Base-by-base conservation (phyloP, 2,888 invertebrate species). In the Salticus scenicus region DNA sequence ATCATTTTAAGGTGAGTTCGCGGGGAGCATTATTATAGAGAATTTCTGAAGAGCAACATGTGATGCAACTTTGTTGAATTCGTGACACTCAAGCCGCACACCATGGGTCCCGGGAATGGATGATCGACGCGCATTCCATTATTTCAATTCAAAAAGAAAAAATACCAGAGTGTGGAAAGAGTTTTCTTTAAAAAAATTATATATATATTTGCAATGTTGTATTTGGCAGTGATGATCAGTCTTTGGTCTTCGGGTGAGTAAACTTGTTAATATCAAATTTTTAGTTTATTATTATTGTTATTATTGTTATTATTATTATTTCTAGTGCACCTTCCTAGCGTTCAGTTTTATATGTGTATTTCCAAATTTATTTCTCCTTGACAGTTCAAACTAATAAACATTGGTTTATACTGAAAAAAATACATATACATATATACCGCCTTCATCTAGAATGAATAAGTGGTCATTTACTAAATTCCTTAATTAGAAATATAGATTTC, bases 201-300 rank as follows among this genome's bases (percentile, higher is more conserved):
- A 10, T 57, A 24, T 27, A n/a, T 66, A 12, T 47, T 2, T 66
- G 64, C 41, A 14, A 72, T 83, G 77, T 77, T 73, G 83, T 77
- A 66, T 76, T 73, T 83, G n/a, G 42, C 76, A 30, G 64, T 83
- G 37, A n/a, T 83, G 12, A 31, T 77, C 72, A 72, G 72, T 57
- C 66, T 77, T 14, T 72, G 77, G 37, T 77, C 83, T 41, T 67
- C 83, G 67, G 77, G 76, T 76, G 69, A 67, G 67, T 67, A 67
- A 67, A 67, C 67, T 76, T 67, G 51, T 51, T 76, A 67, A 20
- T 47, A 47, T 51, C 37, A 27, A n/a, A n/a, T 70, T 10, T 42
- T 66, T 5, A 2, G 70, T 14, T 70, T 70, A 20, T 70, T 31
- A 31, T 31, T 31, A 30, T 31, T n/a, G n/a, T n/a, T n/a, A n/a